Base-by-base conservation (phyloP, 2,888 invertebrate genomes). In the Allophyes oxyacanthae region DNA sequence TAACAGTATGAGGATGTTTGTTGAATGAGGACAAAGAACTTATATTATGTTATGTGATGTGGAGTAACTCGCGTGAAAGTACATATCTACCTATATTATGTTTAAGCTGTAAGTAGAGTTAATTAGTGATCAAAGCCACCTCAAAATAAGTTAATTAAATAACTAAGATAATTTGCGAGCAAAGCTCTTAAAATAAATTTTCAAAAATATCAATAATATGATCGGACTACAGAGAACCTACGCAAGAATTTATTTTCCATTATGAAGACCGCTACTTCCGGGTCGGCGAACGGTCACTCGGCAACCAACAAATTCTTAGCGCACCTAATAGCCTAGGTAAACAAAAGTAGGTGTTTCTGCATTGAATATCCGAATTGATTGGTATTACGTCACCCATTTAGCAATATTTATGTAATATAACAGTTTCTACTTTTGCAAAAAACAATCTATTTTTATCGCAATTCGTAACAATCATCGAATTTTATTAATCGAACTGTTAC, bases 321-420 rank as follows among this genome's bases (percentile, higher is more conserved):
- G 68, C 75, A 76, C 66, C 75, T 75, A 79, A 81, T 74, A 59
- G 64, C 40, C 72, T 79, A 75, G 67, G 69, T 67, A 75, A 77
- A 82, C 72, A 78, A 64, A 60, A 72, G 36, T 62, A 48, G 65
- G 55, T 72, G 68, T 77, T 74, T 66, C 53, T 50, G 38, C 63
- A 41, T 53, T 52, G 45, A 32, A 69, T 48, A 59, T 65, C 54
- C 38, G 49, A 62, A 68, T 67, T 68, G 64, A 77, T 75, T 67
- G 69, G 46, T 53, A 34, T 71, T 68, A 68, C 64, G 41, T 67
- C 64, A 72, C 68, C 52, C 57, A 26, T 75, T 75, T 68, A 70
- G 54, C 59, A 70, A 72, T 70, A 61, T 75, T 69, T 72, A 73
- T 59, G 64, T 73, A 77, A 79, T 51, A 62, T 32, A 20, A 46